Base-by-base conservation (phyloP, 2,113 vertebrate species). In the Gnathonemus longibarbis region DNA sequence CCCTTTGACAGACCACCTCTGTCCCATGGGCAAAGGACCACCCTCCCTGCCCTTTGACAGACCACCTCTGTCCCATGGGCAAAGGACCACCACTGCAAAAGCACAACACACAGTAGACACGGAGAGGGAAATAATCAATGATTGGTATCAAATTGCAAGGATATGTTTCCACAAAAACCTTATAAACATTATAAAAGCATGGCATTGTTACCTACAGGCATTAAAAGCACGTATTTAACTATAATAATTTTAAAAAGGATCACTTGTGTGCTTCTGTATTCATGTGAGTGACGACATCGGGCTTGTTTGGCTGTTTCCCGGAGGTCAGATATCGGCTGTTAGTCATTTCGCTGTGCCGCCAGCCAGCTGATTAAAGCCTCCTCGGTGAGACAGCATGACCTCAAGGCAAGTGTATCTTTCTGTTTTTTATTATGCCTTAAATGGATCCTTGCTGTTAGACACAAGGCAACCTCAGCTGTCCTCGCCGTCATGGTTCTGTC, bases 201-300 rank as follows among this genome's bases (percentile, higher is more conserved):
- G 74, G 74, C 35, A 3, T 31, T 39, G 70, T 80, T 80, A 80
- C 74, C 74, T 80, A 80, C 35, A 80, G 35, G 74, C 31, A 80
- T 80, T 42, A 39, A 42, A 80, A 80, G 74, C 31, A 80, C 35
- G 5, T 80, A 80, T 80, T 80, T 80, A 80, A 80, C 39, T 80
- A 70, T 70, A 70, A 70, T 70, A 70, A 70, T 70, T 62, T 13
- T 42, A 80, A 80, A 80, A 80, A 80, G 74, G n/a, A 70, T 70
- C 74, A 80, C 35, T 80, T 80, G 74, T 80, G 31, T 80, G 74
- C 74, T 35, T 77, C 70, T 80, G 74, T 80, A 80, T 80, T 80
- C 74, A 80, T 80, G 15, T 80, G 74, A 80, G 31, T 80, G 74
- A 80, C 35, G 35, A 35, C 74, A 80, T 42, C 5, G 6, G 11